These are phyloP conservation scores for Delia radicum DNA, from an alignment of 1,140 invertebrate species.

Conservation along the genomic window DNA sequence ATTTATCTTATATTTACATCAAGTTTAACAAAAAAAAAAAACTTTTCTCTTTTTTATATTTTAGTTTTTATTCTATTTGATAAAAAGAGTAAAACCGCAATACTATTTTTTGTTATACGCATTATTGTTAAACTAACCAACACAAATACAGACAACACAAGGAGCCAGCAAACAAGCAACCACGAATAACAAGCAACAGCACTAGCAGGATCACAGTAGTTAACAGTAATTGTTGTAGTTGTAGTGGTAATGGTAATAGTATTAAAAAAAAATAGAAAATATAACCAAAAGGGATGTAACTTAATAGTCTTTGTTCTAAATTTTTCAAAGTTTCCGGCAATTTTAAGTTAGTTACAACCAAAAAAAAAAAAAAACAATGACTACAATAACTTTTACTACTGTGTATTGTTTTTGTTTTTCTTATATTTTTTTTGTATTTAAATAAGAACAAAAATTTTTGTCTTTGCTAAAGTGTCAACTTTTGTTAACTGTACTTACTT, in stretches of 20 bases:
- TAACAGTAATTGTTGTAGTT: neutral
- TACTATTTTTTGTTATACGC: neutral
- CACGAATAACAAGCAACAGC: neutral
- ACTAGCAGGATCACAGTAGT: neutral
- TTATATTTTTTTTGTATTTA: neutral
- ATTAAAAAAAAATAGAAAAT: neutral
- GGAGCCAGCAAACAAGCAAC: neutral
- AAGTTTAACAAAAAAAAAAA: too few species aligned
- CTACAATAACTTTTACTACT: neutral
- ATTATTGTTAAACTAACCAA: neutral
- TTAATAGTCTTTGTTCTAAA: constrained; percentile 21
- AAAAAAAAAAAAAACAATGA: neutral
- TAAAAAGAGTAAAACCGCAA: too few species aligned
- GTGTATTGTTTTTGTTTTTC: neutral
- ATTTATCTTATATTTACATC: too few species aligned
- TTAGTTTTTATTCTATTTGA: too few species aligned
- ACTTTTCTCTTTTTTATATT: too few species aligned
- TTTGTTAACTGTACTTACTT: neutral
- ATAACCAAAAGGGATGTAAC: constrained; percentile 20
- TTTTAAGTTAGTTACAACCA: constrained; percentile 12
- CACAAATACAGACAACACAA: neutral
- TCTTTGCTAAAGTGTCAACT: neutral
- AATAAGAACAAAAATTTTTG: neutral
- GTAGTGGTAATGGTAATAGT: neutral
- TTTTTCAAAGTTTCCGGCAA: constrained; percentile 17